Base-by-base conservation (phyloP, 2,797 vertebrate species). In the Euphonia xanthogaster region DNA sequence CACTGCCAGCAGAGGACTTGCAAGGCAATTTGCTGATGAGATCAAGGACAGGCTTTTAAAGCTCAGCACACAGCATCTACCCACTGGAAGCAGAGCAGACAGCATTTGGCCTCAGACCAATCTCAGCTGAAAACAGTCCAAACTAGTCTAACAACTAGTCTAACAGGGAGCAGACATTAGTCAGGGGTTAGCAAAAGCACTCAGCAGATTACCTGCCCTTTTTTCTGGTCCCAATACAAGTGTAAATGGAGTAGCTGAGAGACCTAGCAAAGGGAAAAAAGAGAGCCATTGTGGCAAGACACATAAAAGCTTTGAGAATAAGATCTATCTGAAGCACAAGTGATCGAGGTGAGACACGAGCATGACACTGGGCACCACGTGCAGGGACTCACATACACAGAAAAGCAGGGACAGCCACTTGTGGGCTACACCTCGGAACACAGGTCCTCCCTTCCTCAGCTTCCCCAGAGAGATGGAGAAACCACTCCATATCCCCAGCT, bases 181-280 rank as follows among this genome's bases (percentile, higher is more conserved):
- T 92, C 84, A 91, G 71, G 54, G 73, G 94, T 98, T 97, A 98
- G 94, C 90, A 83, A 65, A 92, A 94, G 92, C 97, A 97, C 90
- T 97, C 96, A 90, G 54, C 67, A 17, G 96, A 97, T 98, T 98
- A 98, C 98, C 98, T 98, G 98, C 97, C 97, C 96, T 93, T 98
- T 97, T 97, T 95, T 97, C 97, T 97, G 95, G 93, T 98, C 98
- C 98, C 95, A 96, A 96, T 97, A 98, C 93, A 94, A 97, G 96
- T 98, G 94, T 96, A 98, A 97, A 93, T 97, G 97, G 97, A 98
- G 98, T 74, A 98, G 94, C 91, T 97, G 97, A 97, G 97, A 96
- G 89, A 98, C 98, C 98, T 98, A 97, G 95, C 97, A 96, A 96
- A 96, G 93, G 97, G 96, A 97, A 97, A 97, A 96, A 92, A 94